Percentiles rank a stretch among this genome's conserved stretches.
These are phyloP conservation scores for Didymodactylos carnosus DNA, from an alignment of 2,888 invertebrate species.

Conservation along the genomic window DNA sequence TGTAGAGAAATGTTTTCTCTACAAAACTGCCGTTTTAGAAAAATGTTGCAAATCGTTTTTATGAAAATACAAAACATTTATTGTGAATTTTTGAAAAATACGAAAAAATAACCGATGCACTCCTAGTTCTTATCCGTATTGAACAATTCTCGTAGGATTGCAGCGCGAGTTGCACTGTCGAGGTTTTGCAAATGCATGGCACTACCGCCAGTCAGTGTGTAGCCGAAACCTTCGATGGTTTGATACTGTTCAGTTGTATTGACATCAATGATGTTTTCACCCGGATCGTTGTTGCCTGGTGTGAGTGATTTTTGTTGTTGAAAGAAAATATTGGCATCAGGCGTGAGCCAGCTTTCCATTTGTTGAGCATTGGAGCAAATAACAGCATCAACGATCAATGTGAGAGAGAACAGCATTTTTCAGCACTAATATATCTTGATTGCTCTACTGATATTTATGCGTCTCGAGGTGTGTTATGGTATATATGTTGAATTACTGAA, in stretches of 20 bases:
- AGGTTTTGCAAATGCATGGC: not conserved
- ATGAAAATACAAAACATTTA: too few relatives aligned
- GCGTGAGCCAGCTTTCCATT: not conserved
- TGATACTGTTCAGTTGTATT: constrained; percentile 7
- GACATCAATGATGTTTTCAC: not conserved
- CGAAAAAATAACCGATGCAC: too few relatives aligned
- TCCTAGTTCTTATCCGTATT: not conserved
- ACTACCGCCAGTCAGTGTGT: constrained; percentile 15
- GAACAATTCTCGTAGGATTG: constrained; percentile 13
- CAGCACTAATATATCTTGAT: too few relatives aligned
- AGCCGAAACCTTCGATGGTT: constrained; percentile 16
- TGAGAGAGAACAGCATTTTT: not conserved
- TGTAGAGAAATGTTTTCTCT: too few relatives aligned
- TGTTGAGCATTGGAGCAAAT: not conserved
- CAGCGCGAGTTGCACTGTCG: not conserved
- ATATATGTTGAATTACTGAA: too few relatives aligned
- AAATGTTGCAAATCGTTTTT: too few relatives aligned
- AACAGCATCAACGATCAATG: not conserved
- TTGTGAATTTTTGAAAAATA: too few relatives aligned
- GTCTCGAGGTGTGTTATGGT: too few relatives aligned
- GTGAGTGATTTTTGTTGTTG: not conserved
- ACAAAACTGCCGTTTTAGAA: too few relatives aligned
- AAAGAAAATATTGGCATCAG: not conserved
- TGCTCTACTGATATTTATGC: too few relatives aligned
- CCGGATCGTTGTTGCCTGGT: not conserved